Conservation (phyloP, 2,797 vertebrate genomes). For the Sphaeramia orbicularis region DNA sequence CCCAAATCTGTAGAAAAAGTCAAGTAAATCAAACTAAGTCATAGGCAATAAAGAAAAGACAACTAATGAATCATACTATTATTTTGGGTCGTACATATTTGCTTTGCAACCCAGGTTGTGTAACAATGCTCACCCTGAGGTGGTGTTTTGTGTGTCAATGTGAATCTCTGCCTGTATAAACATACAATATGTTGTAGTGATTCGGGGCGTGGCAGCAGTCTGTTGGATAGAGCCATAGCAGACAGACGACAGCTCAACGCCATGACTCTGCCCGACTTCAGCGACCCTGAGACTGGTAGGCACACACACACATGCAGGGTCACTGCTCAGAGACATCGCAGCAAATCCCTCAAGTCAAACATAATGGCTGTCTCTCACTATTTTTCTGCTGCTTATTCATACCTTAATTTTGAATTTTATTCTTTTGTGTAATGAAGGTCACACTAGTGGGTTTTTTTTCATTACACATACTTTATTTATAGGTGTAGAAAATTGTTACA, state of each 20-base stretch:
- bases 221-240: slow-evolving; percentile 95
- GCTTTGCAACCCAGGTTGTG: neutral
- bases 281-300: slow-evolving; percentile 97
- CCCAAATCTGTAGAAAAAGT: no score
- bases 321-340: neutral
- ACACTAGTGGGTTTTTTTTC: neutral
- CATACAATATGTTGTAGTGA: slow-evolving; percentile 85
- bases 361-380: neutral
- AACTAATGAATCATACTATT: neutral
- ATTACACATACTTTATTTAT: neutral
- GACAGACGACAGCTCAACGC: slow-evolving; percentile 96
- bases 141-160: neutral
- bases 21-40: no score
- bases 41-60: slow-evolving; percentile 7
- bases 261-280: slow-evolving; percentile 97
- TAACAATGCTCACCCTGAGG: neutral
- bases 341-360: neutral
- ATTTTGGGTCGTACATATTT: neutral
- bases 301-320: slow-evolving; percentile 14
- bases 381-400: neutral
- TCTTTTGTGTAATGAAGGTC: neutral
- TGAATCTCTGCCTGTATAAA: neutral
- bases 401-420: neutral
- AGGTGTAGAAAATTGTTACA: neutral
- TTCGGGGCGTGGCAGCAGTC: slow-evolving; percentile 97